A percentile compares a stretch with the other conserved stretches of the same genome.
Conservation (phyloP, 37 sponge, comb jelly and placozoan species). For the Cliona cf. orientalis region DNA sequence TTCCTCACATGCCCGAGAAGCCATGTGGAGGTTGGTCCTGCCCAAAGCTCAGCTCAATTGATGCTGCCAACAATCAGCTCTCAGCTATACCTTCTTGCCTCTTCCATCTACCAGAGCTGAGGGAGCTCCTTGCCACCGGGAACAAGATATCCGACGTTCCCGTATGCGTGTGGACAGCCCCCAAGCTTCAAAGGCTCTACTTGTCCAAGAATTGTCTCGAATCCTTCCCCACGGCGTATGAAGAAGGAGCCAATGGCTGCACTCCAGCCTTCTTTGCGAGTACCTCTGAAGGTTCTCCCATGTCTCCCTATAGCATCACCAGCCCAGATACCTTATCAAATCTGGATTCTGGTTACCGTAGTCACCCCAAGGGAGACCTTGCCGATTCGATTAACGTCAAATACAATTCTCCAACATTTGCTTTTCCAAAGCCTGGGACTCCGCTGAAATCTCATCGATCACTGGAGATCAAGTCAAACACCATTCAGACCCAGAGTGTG, state of each 20-base stretch:
- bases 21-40: conserved; percentile 70
- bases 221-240: conserved; percentile 36
- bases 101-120: conserved; percentile 65
- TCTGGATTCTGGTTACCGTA: conserved; percentile 18
- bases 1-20: conserved; percentile 36
- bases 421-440: neutral
- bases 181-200: conserved; percentile 48
- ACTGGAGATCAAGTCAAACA: neutral
- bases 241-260: neutral
- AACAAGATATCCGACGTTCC: conserved; percentile 68
- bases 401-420: neutral
- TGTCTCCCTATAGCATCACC: neutral
- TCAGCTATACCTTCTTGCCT: conserved; percentile 54
- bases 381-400: conserved; percentile 1
- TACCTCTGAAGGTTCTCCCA: neutral
- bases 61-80: conserved; percentile 54
- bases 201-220: conserved; percentile 60
- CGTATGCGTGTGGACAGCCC: conserved; percentile 67
- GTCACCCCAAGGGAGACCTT: neutral
- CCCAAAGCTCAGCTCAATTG: conserved; percentile 32
- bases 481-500: conserved; percentile 19
- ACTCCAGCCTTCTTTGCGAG: neutral
- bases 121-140: conserved; percentile 51
- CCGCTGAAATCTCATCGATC: conserved; percentile 1
- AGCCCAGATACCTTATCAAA: neutral